Percentiles rank a stretch among this genome's conserved stretches.
Conservation (phyloP, 2,797 vertebrate genomes). For the Cyclura pinguis region DNA sequence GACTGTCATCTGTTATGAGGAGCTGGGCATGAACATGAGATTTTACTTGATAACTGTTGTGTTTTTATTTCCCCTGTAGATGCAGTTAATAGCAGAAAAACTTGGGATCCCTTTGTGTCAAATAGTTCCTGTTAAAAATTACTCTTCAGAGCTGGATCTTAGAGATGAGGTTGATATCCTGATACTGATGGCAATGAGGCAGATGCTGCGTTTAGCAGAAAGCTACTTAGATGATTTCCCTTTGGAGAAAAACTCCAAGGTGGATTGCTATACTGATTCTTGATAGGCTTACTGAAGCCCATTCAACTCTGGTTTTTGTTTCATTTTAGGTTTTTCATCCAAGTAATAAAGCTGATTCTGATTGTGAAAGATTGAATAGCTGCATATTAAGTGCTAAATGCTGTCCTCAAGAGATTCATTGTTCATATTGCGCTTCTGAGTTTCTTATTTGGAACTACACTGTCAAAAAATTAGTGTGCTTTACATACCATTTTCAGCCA, state of each 20-base stretch:
- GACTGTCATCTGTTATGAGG: conserved; percentile 45
- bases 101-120: conserved; percentile 85
- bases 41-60: conserved; percentile 28
- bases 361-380: not conserved
- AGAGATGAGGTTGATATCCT: conserved; percentile 79
- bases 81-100: conserved; percentile 76
- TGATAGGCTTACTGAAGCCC: not conserved
- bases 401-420: too few relatives aligned
- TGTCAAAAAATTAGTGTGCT: not conserved
- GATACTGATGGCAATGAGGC: conserved; percentile 79
- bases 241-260: conserved; percentile 49
- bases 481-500: not conserved
- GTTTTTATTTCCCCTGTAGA: conserved; percentile 74
- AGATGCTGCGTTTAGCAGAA: conserved; percentile 83
- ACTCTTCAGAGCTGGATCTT: conserved; percentile 80
- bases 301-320: not conserved
- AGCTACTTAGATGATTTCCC: conserved; percentile 77
- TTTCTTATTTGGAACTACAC: not conserved
- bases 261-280: conserved; percentile 13
- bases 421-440: not conserved
- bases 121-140: conserved; percentile 87
- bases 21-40: conserved; percentile 38
- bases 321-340: not conserved
- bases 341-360: not conserved
- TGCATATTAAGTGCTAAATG: not conserved